Base-by-base conservation (phyloP, 30 jellyfish, hydroid and myxozoan species). In the Aurelia aurita complex sp. Pacific region DNA sequence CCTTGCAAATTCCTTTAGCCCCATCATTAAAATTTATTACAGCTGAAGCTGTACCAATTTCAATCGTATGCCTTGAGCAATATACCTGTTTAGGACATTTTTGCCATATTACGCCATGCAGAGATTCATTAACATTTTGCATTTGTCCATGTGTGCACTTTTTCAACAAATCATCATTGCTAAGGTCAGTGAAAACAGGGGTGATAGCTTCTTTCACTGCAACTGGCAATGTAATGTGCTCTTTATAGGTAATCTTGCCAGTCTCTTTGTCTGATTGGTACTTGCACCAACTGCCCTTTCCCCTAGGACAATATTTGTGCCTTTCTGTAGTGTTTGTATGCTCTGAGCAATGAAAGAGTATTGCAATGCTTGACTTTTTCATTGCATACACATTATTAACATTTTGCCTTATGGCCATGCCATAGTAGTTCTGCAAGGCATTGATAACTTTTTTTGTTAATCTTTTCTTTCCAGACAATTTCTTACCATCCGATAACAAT, bases 381-480 rank as follows among this genome's bases (percentile, higher is more conserved):
- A 73, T 83, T 62, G 76, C 92, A 72, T 70, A 70, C 23, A 83
- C 43, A 10, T 72, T 32, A 32, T 38, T 89, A 32, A 33, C 73
- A 51, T 83, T 70, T 53, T 83, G 92, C 29, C 92, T 29, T 83
- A 83, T 83, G 19, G 92, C 90, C 89, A 69, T 83, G 12, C 92
- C 89, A 57, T 53, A 54, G 33, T 52, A 67, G 65, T 83, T 83
- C 54, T 69, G 89, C 32, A 83, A 61, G 18, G 90, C 73, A 64
- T 83, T 83, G 36, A 69, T 83, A 12, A 83, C 66, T 61, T 83
- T 40, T 9, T 40, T 40, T 40, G 52, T 40, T 40, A 40, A 1
- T 3, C 52, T 40, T 40, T 40, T 40, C 8, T 40, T 40, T 9
- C 52, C 52, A 40, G 52, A 40, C 52, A 40, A 40, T 40, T 40